Conservation (phyloP, 1,140 invertebrate genomes). For the Drosophila melanogaster region Release_6_plus_ISO1_MT NT_033777.3:10069001-10069500, state of each 20-base stretch:
- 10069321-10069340: constrained; percentile 65
- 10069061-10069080: constrained; percentile 7
- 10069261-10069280: constrained; percentile 65
- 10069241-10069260: constrained; percentile 11
- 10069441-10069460: neutral
- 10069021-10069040: constrained; percentile 11
- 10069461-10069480: constrained; percentile 2
- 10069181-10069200: constrained; percentile 35
- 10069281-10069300: constrained; percentile 24
- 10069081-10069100: constrained; percentile 38
- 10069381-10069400: constrained; percentile 52
- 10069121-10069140: constrained; percentile 32
- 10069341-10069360: constrained; percentile 47
- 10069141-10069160: constrained; percentile 65
- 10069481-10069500: constrained; percentile 63
- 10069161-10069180: constrained; percentile 64
- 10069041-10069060: constrained; percentile 25
- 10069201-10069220: constrained; percentile 50
- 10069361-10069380: constrained; percentile 44
- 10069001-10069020: constrained; percentile 24
- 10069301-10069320: constrained; percentile 54
- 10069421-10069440: neutral
- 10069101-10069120: constrained; percentile 71
- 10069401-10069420: constrained; percentile 27
- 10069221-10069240: constrained; percentile 56